Base-by-base conservation (phyloP, 2,113 vertebrate genomes). In the Carlito syrichta region DNA sequence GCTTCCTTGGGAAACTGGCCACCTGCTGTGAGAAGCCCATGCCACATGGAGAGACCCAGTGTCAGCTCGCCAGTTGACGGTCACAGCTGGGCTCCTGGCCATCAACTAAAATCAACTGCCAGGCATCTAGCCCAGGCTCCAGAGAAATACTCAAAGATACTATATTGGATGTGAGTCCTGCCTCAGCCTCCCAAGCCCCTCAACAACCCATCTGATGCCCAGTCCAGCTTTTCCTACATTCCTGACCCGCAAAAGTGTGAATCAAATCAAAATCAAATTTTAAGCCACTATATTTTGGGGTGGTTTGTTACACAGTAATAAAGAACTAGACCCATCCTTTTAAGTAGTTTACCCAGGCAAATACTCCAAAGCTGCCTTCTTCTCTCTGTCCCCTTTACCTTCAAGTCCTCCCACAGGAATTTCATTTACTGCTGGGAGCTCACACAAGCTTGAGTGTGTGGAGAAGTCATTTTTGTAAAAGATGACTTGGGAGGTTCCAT, bases 401-500 rank as follows among this genome's bases (percentile, higher is more conserved):
- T 89, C 23, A 76, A 60, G 6, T 89, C 69, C 30, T 86, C 45
- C 40, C 25, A 0, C 16, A 71, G 81, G 71, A 54, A 69, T 87
- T 88, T 63, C 71, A 62, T 86, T 96, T 63, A 8, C 78, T 84
- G 1, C 27, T 38, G 69, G 66, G 81, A 85, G 5, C 17, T 66
- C 87, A 88, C 27, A 52, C 1, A 62, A 45, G 35, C 22, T 40
- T 73, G 12, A 25, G 3, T 60, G 54, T 77, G 19, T 20, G 79
- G 43, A 76, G 60, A 90, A 89, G 76, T 58, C 66, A 38, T 73
- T 87, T 94, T 94, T 86, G 43, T 96, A 73, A 94, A 86, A 92
- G 86, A 95, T 86, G 79, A 58, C 92, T 79, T 86, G 48, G 92
- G 84, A 62, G 58, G 43, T 90, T 94, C 81, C 58, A 23, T 82